These are phyloP conservation scores for Trogon melanurus DNA, from an alignment of 2,113 vertebrate species.

Conservation along the genomic window DNA sequence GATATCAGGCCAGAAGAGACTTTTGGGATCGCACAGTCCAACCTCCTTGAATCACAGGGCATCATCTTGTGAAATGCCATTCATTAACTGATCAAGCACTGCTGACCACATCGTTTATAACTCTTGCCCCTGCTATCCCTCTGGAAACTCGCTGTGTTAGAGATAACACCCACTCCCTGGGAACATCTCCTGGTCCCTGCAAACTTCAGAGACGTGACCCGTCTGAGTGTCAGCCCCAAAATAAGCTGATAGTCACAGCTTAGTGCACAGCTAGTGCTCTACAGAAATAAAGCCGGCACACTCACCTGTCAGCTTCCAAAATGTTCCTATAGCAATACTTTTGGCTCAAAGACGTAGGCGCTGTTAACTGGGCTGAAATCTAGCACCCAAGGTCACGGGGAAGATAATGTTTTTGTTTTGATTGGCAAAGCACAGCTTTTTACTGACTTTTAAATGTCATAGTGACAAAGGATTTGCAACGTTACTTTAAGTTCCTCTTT, in stretches of 20 bases:
- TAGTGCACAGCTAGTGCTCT: neutral
- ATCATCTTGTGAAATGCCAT: neutral
- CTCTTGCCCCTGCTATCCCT: neutral
- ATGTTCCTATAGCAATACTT: fast-evolving
- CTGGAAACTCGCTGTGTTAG: neutral
- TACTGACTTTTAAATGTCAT: neutral
- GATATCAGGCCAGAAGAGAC: neutral
- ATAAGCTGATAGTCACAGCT: neutral
- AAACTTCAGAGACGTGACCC: neutral
- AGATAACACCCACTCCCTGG: neutral
- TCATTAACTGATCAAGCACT: neutral
- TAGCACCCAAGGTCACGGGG: neutral
- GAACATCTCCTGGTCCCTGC: neutral
- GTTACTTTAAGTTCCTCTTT: slow-evolving; percentile 19
- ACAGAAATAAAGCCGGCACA: neutral
- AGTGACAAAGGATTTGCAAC: slow-evolving; percentile 1
- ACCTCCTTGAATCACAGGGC: neutral
- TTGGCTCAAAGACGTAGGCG: neutral
- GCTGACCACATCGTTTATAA: neutral
- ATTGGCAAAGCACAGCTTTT: neutral
- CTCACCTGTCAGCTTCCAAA: neutral
- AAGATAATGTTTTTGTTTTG: neutral
- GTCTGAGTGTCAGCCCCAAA: neutral
- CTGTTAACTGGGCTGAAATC: neutral
- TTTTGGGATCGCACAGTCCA: neutral